Evolutionary conservation across 30 jellyfish, hydroid and myxozoan species (phyloP).

Genomic region (Catostylus mosaicus): DNA sequence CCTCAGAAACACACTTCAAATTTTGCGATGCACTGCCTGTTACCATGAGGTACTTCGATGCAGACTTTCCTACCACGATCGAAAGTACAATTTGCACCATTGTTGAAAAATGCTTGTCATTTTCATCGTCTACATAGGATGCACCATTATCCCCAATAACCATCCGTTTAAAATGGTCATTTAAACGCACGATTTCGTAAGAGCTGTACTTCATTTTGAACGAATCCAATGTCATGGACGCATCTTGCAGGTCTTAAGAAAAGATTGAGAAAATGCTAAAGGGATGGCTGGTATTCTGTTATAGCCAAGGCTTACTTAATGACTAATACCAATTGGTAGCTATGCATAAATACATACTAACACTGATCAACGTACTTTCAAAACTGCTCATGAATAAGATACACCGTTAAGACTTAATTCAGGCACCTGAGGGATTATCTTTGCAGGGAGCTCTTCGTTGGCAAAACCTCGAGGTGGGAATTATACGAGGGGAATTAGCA

Average conservation of each 20-base stretch:
- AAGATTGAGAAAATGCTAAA: too few relatives aligned
- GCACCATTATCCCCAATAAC: slow-evolving; percentile 23
- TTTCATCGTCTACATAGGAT: slow-evolving; percentile 38
- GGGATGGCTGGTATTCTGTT: too few relatives aligned
- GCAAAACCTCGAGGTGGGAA: too few relatives aligned
- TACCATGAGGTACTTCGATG: slow-evolving; percentile 1
- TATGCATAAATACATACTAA: too few relatives aligned
- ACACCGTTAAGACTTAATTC: too few relatives aligned
- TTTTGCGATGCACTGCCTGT: slow-evolving; percentile 69
- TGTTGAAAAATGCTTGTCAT: slow-evolving; percentile 11
- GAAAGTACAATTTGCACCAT: slow-evolving; percentile 2
- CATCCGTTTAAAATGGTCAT: slow-evolving; percentile 26
- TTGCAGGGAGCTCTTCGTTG: too few relatives aligned
- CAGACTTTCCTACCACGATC: slow-evolving; percentile 14
- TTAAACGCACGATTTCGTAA: not conserved
- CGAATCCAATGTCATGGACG: not conserved
- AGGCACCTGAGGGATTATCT: too few relatives aligned
- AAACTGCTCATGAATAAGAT: too few relatives aligned
- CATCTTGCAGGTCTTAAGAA: not conserved
- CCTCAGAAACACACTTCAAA: slow-evolving; percentile 44
- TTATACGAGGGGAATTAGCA: too few relatives aligned
- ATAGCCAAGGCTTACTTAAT: too few relatives aligned
- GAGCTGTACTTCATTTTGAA: not conserved
- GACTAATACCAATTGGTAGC: too few relatives aligned
- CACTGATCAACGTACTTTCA: too few relatives aligned